A percentile compares a stretch with the other conserved stretches of the same genome.
Evolutionary conservation across 2,888 invertebrate genomes (phyloP).

Genomic region (Andrena chrysosceles): DNA sequence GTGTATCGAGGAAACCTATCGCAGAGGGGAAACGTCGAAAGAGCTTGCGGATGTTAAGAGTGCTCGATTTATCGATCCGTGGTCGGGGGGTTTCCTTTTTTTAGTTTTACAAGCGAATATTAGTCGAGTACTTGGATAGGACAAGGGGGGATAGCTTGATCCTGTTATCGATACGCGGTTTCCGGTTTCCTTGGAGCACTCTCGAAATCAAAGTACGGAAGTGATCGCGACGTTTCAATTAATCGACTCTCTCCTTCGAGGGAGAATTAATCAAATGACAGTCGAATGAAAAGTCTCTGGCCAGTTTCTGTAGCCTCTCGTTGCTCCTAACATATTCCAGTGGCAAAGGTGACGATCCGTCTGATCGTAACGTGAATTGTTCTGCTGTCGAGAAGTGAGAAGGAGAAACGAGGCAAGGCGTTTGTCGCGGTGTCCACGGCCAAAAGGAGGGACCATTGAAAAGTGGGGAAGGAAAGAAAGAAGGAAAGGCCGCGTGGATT

Average conservation of each 20-base stretch:
- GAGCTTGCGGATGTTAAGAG: background rate
- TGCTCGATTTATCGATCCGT: constrained; percentile 9
- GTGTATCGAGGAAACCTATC: background rate
- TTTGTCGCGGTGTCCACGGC: too few species aligned
- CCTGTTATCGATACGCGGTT: constrained; percentile 10
- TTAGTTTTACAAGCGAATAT: constrained; percentile 8
- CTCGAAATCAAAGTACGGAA: constrained; percentile 21
- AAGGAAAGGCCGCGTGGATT: background rate
- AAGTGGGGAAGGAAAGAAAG: constrained; percentile 4
- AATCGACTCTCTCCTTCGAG: constrained; percentile 26
- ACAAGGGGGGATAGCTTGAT: constrained; percentile 1
- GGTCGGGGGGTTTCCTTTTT: background rate
- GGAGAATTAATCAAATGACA: background rate
- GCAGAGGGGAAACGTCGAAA: background rate
- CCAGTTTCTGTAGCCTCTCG: constrained; percentile 14
- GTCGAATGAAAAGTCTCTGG: background rate
- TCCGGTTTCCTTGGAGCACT: constrained; percentile 28
- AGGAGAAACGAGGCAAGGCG: constrained; percentile 1
- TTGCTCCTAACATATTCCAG: background rate
- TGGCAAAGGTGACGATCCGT: background rate
- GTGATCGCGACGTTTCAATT: constrained; percentile 7
- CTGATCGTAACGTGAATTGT: too few species aligned
- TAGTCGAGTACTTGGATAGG: constrained; percentile 1
- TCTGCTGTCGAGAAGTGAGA: constrained; percentile 13
- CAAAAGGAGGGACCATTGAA: background rate